Percentiles rank a stretch among this genome's conserved stretches.
Evolutionary conservation across 2,888 invertebrate species (phyloP).

Genomic region (Chymomyza fuscimana): DNA sequence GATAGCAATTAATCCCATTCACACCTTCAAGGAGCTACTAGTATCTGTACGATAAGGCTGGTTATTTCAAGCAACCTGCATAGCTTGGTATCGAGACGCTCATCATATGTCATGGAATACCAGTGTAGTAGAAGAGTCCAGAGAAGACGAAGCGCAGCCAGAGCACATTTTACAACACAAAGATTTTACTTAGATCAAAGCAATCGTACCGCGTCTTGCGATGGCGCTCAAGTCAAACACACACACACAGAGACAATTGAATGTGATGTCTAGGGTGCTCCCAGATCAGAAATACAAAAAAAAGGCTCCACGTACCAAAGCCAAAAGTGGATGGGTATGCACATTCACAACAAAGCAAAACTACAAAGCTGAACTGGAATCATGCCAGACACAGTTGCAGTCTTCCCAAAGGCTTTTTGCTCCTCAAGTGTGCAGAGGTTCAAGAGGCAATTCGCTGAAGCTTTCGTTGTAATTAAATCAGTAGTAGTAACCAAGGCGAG

Average conservation of each 20-base stretch:
- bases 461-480: conserved; percentile 76
- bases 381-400: conserved; percentile 19
- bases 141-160: conserved; percentile 10
- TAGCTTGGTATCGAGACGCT: not conserved
- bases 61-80: not conserved
- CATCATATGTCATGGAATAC: conserved; percentile 9
- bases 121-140: not conserved
- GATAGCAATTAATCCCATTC: conserved; percentile 76
- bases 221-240: conserved; percentile 62
- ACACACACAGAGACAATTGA: conserved; percentile 26
- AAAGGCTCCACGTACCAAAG: conserved; percentile 7
- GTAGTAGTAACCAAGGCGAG: conserved; percentile 39
- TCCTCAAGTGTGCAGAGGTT: conserved; percentile 73
- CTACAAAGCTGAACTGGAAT: conserved; percentile 10
- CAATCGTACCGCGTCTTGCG: conserved; percentile 68
- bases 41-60: conserved; percentile 27
- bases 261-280: conserved; percentile 4
- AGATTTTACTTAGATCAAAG: conserved; percentile 73
- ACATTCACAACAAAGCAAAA: conserved; percentile 27
- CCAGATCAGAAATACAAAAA: not conserved
- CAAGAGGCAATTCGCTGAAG: conserved; percentile 76
- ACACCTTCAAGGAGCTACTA: conserved; percentile 56
- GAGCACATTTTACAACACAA: conserved; percentile 28
- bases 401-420: conserved; percentile 53
- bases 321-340: not conserved